Evolutionary conservation across 2,888 invertebrate genomes (phyloP).

Genomic region (Diarsia mendica): DNA sequence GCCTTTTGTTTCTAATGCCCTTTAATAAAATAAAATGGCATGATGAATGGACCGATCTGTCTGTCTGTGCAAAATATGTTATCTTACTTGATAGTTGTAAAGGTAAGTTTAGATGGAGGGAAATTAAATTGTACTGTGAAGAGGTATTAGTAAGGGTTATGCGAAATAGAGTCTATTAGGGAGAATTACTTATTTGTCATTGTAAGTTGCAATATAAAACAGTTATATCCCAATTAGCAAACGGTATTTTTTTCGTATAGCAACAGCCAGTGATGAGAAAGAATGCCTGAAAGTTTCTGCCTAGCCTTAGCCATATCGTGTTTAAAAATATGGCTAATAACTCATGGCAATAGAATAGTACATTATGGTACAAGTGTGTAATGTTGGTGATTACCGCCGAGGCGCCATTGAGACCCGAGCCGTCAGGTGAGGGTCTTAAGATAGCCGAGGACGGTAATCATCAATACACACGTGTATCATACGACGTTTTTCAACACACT

Average conservation of each 20-base stretch:
- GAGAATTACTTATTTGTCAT: not conserved
- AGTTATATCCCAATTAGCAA: not conserved
- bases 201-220: not conserved
- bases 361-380: too few relatives aligned
- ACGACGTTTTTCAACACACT: too few relatives aligned
- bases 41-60: constrained; percentile 48
- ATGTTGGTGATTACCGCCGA: too few relatives aligned
- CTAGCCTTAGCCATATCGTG: not conserved
- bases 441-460: too few relatives aligned
- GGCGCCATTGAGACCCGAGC: too few relatives aligned
- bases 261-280: not conserved
- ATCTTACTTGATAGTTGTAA: constrained; percentile 27
- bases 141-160: not conserved
- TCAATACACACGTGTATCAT: too few relatives aligned
- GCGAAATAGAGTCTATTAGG: too few relatives aligned
- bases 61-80: constrained; percentile 40
- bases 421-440: too few relatives aligned
- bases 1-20: constrained; percentile 47
- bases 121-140: not conserved
- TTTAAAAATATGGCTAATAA: not conserved
- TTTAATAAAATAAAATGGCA: constrained; percentile 38
- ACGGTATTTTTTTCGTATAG: not conserved
- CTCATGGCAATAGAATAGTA: not conserved
- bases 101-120: constrained; percentile 16
- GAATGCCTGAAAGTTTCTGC: not conserved